Percentiles rank a stretch among this genome's conserved stretches.
These are phyloP conservation scores for Syrrhaptes paradoxus DNA, from an alignment of 2,113 vertebrate genomes.

Conservation along the genomic window DNA sequence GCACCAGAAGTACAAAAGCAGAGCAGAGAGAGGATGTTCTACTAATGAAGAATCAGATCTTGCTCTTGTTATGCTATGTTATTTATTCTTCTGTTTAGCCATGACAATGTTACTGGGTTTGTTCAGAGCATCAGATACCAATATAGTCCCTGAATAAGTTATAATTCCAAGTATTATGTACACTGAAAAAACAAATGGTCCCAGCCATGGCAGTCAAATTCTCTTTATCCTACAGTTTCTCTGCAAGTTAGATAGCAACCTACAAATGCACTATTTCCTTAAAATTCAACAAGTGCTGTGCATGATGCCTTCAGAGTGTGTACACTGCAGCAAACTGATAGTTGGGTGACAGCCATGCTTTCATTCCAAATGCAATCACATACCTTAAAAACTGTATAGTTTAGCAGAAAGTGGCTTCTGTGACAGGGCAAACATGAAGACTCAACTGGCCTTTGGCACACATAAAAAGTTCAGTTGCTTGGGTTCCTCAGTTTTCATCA, in stretches of 20 bases:
- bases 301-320: background rate
- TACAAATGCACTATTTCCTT: background rate
- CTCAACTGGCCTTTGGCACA: background rate
- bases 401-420: background rate
- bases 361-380: background rate
- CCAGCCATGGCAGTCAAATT: background rate
- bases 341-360: background rate
- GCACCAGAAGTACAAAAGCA: background rate
- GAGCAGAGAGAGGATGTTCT: background rate
- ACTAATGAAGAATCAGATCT: slow-evolving; percentile 7
- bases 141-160: background rate
- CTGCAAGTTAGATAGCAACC: background rate
- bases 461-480: background rate
- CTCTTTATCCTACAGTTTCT: background rate
- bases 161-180: background rate
- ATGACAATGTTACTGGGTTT: background rate
- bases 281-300: background rate
- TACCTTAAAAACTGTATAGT: background rate
- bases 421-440: background rate
- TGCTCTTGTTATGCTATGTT: background rate
- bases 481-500: background rate
- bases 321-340: background rate
- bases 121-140: background rate
- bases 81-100: slow-evolving; percentile 3
- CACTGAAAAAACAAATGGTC: background rate